Percentiles rank a stretch among this genome's conserved stretches.
phyloP scores from a whole-genome alignment of 1,140 invertebrate genomes.

The Charaxes varanes region DNA sequence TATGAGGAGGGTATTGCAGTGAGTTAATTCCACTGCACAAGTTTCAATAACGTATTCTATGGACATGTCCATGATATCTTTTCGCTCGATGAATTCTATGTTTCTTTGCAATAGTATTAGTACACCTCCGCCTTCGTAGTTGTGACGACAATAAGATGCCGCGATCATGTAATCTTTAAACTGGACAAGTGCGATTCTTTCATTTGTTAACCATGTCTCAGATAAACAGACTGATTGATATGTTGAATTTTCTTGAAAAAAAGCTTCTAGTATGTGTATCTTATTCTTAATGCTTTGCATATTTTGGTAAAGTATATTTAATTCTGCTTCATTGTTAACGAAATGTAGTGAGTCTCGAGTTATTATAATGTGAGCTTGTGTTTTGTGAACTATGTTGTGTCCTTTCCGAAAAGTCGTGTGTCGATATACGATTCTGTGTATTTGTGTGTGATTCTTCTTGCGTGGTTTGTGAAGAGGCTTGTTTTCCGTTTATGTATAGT shows the following conservation, averaged over 20 bases:
- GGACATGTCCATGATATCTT: constrained; percentile 23
- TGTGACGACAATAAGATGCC: constrained; percentile 16
- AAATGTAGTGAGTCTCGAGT: constrained; percentile 3
- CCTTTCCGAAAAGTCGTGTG: too few relatives aligned
- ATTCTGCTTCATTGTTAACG: not conserved
- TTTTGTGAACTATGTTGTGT: too few relatives aligned
- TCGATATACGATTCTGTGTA: too few relatives aligned
- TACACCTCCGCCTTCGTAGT: constrained; percentile 16
- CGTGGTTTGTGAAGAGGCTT: too few relatives aligned
- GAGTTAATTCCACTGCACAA: constrained; percentile 16
- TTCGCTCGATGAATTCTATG: constrained; percentile 13
- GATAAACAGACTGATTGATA: constrained; percentile 18
- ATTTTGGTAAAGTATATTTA: constrained; percentile 23
- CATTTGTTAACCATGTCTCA: constrained; percentile 26
- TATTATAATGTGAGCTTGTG: not conserved
- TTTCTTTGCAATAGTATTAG: constrained; percentile 18
- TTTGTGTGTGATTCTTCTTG: too few relatives aligned
- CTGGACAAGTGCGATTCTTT: too few relatives aligned
- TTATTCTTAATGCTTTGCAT: constrained; percentile 26
- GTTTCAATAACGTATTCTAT: constrained; percentile 26
- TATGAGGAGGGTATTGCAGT: constrained; percentile 20
- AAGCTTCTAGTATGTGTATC: constrained; percentile 14
- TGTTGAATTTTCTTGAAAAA: constrained; percentile 22
- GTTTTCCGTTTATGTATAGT: constrained; percentile 1
- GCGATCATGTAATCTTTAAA: too few relatives aligned